Conservation (phyloP, 2,888 invertebrate genomes). For the Tenthredo livida region DNA sequence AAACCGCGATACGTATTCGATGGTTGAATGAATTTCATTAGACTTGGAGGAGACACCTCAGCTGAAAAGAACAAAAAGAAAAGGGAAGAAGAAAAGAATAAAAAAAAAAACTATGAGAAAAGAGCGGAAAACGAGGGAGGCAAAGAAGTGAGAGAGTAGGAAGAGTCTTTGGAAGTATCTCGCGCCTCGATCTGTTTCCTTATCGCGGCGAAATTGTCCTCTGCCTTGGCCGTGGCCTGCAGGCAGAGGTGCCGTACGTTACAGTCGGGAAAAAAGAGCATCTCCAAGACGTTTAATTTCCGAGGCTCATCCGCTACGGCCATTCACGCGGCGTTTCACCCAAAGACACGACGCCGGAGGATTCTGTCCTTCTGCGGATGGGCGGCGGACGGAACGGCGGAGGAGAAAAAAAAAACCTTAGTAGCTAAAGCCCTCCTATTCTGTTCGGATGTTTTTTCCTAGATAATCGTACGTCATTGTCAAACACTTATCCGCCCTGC, state of each 20-base stretch:
- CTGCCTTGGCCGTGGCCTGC: constrained; percentile 62
- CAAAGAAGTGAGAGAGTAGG: constrained; percentile 8
- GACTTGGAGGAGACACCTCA: background rate
- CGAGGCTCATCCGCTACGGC: constrained; percentile 77
- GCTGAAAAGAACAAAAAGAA: background rate
- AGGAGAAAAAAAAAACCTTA: constrained; percentile 23
- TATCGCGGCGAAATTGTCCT: constrained; percentile 76
- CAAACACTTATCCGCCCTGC: constrained; percentile 28
- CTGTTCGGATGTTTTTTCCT: constrained; percentile 38
- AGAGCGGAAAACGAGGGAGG: background rate
- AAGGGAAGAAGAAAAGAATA: background rate
- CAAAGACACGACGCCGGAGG: constrained; percentile 59
- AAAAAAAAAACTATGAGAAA: background rate
- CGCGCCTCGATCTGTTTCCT: constrained; percentile 74
- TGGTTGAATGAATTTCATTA: background rate
- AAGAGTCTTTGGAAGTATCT: constrained; percentile 64
- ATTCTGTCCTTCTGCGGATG: constrained; percentile 30
- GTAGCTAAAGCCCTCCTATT: constrained; percentile 31
- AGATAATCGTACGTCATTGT: constrained; percentile 45
- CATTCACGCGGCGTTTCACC: constrained; percentile 72
- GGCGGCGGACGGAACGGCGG: background rate
- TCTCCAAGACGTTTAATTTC: constrained; percentile 77
- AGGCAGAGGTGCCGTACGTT: constrained; percentile 70
- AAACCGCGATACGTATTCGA: background rate
- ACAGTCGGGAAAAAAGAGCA: constrained; percentile 73